phyloP scores from a whole-genome alignment of 2,797 vertebrate genomes.

The Crax fasciolata region DNA sequence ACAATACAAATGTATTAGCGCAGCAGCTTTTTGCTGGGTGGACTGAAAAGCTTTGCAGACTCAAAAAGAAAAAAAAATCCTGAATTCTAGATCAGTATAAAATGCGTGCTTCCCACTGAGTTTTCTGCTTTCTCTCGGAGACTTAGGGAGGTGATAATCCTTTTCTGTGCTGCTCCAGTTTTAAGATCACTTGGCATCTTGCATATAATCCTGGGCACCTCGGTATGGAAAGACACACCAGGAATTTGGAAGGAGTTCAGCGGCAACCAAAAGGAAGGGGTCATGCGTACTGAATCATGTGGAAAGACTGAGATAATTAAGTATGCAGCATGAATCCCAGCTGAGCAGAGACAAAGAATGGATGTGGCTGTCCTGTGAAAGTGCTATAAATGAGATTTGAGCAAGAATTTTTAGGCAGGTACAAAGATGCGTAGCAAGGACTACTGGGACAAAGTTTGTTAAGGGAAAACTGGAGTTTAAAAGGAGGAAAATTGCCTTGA shows the following conservation, averaged over 20 bases:
- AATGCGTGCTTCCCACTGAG: not conserved
- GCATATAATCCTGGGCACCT: conserved; percentile 30
- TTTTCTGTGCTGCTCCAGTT: conserved; percentile 43
- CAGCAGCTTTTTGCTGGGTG: not conserved
- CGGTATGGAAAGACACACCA: conserved; percentile 59
- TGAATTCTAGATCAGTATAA: conserved; percentile 40
- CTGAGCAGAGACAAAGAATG: conserved; percentile 52
- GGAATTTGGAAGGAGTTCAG: conserved; percentile 72
- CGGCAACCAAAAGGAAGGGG: conserved; percentile 26
- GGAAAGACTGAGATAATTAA: conserved; percentile 68
- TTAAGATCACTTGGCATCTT: conserved; percentile 54
- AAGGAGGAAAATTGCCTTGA: not conserved
- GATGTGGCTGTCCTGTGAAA: conserved; percentile 3
- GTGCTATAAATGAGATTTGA: conserved; percentile 30
- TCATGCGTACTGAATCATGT: conserved; percentile 62
- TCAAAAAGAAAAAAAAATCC: not conserved
- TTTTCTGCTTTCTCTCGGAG: conserved; percentile 44
- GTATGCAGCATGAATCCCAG: conserved; percentile 53
- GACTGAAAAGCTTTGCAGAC: conserved; percentile 46
- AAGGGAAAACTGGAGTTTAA: not conserved
- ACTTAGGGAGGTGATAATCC: conserved; percentile 48
- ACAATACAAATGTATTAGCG: conserved; percentile 7
- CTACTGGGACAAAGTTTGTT: fast-evolving
- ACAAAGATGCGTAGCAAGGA: not conserved
- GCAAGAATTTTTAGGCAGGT: conserved; percentile 43